A percentile compares a stretch with the other conserved stretches of the same genome.
phyloP scores from a whole-genome alignment of 2,797 vertebrate species.

The Karalla daura region DNA sequence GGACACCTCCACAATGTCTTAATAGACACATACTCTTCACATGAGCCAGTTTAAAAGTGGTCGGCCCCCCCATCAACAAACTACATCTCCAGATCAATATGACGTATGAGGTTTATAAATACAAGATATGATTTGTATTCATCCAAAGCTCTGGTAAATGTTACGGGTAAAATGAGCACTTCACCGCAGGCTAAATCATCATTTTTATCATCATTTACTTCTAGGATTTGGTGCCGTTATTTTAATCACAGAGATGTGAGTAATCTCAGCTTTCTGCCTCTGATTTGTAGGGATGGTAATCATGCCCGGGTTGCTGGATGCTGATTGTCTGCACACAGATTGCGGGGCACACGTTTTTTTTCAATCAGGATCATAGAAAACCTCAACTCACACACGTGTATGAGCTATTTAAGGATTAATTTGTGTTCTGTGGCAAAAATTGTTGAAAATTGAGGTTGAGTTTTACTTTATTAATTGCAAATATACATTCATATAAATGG shows the following conservation, averaged over 20 bases:
- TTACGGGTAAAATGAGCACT: neutral
- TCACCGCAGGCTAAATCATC: neutral
- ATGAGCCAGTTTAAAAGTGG: neutral
- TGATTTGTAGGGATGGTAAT: slow-evolving; percentile 47
- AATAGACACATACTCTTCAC: neutral
- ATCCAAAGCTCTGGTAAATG: slow-evolving; percentile 11
- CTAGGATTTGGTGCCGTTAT: slow-evolving; percentile 27
- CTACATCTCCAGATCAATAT: neutral
- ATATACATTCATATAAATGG: slow-evolving; percentile 13
- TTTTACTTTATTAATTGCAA: neutral
- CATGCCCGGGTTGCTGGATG: slow-evolving; percentile 23
- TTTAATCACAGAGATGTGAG: slow-evolving; percentile 47
- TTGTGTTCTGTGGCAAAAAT: slow-evolving; percentile 16
- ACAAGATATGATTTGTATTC: neutral
- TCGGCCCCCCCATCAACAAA: neutral
- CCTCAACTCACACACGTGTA: slow-evolving; percentile 11
- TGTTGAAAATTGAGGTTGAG: neutral
- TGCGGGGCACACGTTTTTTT: neutral
- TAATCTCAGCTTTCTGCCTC: slow-evolving; percentile 18
- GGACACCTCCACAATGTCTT: neutral
- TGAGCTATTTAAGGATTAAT: slow-evolving; percentile 27
- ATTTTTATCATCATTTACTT: slow-evolving; percentile 15
- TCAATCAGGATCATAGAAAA: slow-evolving; percentile 14
- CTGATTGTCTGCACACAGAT: slow-evolving; percentile 4
- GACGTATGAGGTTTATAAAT: neutral